Base-by-base conservation (phyloP, 2,888 invertebrate species). In the Tricholauxania praeusta region DNA sequence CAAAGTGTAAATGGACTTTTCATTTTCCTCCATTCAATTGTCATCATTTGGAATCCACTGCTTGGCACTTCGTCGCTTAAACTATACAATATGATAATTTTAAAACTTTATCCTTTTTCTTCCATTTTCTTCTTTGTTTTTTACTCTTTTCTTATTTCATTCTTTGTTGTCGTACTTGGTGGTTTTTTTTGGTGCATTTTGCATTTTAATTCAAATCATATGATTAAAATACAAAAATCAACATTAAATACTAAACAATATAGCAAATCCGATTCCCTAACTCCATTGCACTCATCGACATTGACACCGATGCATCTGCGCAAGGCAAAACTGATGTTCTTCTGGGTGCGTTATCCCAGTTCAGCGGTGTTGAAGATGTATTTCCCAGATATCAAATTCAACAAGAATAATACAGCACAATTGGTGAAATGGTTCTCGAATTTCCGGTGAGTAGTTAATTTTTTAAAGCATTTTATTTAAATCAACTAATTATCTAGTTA, bases 351-450 rank as follows among this genome's bases (percentile, higher is more conserved):
- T 84, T 99, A 99, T 89, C 99, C 99, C 76, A 98, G 97, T 89
- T 99, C 99, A 77, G 95, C 98, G 84, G 96, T 99, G 82, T 94
- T 99, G 88, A 99, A 99, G 91, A 97, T 98, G 93, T 99, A 97
- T 92, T 99, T 99, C 92, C 99, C 99, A 57, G 99, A 99, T 90
- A 98, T 99, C 90, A 97, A 97, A 89, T 99, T 99, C 92, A 99
- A 99, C 92, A 99, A 99, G 91, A 99, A 99, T 91, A 99, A 99
- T 91, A 99, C 99, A 80, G 99, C 99, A 86, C 99, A 99, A 91
- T 94, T 99, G 88, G 99, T 99, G 91, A 99, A 99, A 90, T 99
- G 99, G 99, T 99, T 99, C 93, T 98, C 98, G 87, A 99, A 99
- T 89, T 99, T 99, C 91, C 93, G 99, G 99, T 99, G 88, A 93